Evolutionary conservation across 2,888 invertebrate genomes (phyloP).

Genomic region (Pediacus dermestoides): DNA sequence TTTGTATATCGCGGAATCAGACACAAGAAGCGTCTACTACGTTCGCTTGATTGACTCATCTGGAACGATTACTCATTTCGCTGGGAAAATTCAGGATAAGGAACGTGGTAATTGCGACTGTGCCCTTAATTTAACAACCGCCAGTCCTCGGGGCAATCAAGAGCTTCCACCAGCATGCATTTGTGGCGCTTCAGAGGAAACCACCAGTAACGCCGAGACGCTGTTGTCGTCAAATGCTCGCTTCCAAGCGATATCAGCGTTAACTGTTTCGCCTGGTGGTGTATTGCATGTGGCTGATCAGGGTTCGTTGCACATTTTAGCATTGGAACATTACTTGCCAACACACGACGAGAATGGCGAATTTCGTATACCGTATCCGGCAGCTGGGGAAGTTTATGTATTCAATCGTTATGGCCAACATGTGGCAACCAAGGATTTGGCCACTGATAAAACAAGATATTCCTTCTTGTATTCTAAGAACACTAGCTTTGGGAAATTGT

Average conservation of each 20-base stretch:
- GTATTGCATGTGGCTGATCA: slow-evolving; percentile 94
- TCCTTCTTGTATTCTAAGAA: slow-evolving; percentile 96
- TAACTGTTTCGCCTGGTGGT: slow-evolving; percentile 94
- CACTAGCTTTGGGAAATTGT: slow-evolving; percentile 90
- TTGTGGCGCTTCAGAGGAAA: slow-evolving; percentile 51
- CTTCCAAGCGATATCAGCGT: slow-evolving; percentile 82
- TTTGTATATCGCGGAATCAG: slow-evolving; percentile 89
- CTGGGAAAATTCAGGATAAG: slow-evolving; percentile 74
- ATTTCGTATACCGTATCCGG: slow-evolving; percentile 90
- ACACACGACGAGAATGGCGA: slow-evolving; percentile 85
- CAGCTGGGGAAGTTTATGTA: slow-evolving; percentile 89
- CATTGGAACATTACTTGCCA: slow-evolving; percentile 82
- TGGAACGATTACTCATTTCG: slow-evolving; percentile 86
- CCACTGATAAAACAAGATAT: slow-evolving; percentile 92
- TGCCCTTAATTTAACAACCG: slow-evolving; percentile 55
- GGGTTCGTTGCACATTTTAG: slow-evolving; percentile 80
- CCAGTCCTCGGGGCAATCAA: slow-evolving; percentile 45
- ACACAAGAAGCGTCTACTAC: slow-evolving; percentile 79
- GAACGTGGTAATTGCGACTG: slow-evolving; percentile 56
- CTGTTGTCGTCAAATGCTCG: slow-evolving; percentile 85
- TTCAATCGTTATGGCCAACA: slow-evolving; percentile 94
- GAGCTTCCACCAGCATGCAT: slow-evolving; percentile 43
- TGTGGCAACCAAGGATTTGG: slow-evolving; percentile 87
- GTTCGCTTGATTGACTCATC: slow-evolving; percentile 84
- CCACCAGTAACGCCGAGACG: slow-evolving; percentile 78